Evolutionary conservation across 2,888 invertebrate genomes (phyloP).

Genomic region (Chalcosyrphus nemorum): DNA sequence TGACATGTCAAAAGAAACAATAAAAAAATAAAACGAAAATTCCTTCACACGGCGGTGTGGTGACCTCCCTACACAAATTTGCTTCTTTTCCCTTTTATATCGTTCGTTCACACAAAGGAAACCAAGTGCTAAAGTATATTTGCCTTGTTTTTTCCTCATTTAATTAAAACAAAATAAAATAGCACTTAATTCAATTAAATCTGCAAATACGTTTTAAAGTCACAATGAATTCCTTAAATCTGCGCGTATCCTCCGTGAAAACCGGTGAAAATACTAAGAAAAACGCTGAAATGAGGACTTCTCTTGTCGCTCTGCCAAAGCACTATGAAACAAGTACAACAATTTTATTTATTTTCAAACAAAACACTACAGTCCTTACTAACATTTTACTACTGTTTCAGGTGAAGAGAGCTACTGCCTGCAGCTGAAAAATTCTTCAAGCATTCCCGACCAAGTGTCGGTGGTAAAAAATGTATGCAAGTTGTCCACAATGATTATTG

Average conservation of each 20-base stretch:
- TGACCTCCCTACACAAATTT: not conserved
- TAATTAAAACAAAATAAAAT: not conserved
- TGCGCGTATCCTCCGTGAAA: slow-evolving; percentile 77
- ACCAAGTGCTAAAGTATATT: not conserved
- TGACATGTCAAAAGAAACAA: not conserved
- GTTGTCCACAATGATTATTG: slow-evolving; percentile 72
- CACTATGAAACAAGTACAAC: slow-evolving; percentile 74
- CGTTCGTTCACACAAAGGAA: slow-evolving; percentile 24
- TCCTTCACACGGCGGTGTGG: not conserved
- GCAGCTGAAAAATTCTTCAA: slow-evolving; percentile 74
- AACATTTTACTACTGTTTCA: slow-evolving; percentile 46
- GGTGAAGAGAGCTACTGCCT: slow-evolving; percentile 74
- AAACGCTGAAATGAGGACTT: slow-evolving; percentile 76
- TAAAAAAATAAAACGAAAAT: slow-evolving; percentile 7
- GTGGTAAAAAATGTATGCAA: slow-evolving; percentile 76
- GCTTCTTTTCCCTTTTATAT: slow-evolving; percentile 6
- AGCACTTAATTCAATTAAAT: not conserved
- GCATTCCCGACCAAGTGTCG: slow-evolving; percentile 76
- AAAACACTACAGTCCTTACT: slow-evolving; percentile 25
- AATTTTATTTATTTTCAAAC: too few species aligned
- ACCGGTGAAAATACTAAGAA: slow-evolving; percentile 76
- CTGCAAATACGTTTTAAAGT: too few species aligned
- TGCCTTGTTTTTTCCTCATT: not conserved
- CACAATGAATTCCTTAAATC: slow-evolving; percentile 77
- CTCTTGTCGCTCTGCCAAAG: slow-evolving; percentile 74